These are phyloP conservation scores for Tiliqua scincoides DNA, from an alignment of 2,113 vertebrate species.

Conservation along the genomic window DNA sequence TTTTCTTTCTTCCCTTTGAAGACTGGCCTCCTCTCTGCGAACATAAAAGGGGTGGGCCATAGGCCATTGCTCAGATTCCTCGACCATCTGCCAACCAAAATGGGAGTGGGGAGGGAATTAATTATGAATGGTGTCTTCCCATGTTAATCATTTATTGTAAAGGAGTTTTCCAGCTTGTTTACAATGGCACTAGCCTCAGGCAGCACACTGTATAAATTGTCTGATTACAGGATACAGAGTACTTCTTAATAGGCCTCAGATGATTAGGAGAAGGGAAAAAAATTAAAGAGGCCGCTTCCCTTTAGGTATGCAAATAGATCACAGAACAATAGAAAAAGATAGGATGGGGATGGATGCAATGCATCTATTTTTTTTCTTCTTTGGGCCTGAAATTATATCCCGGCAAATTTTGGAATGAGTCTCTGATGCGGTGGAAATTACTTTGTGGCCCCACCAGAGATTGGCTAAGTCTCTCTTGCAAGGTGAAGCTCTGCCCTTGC, in stretches of 20 bases:
- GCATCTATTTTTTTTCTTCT: slow-evolving; percentile 61
- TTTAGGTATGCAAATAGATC: slow-evolving; percentile 92
- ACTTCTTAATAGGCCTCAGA: slow-evolving; percentile 85
- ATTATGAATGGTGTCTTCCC: slow-evolving; percentile 84
- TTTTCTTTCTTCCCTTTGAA: slow-evolving; percentile 43
- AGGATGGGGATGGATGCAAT: slow-evolving; percentile 74
- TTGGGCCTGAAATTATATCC: slow-evolving; percentile 70
- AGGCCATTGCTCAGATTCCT: slow-evolving; percentile 74
- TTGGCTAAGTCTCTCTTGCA: slow-evolving; percentile 35
- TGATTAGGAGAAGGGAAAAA: slow-evolving; percentile 90
- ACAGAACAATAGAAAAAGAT: slow-evolving; percentile 82
- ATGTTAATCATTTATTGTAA: slow-evolving; percentile 86
- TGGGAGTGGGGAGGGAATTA: slow-evolving; percentile 64
- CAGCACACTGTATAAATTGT: slow-evolving; percentile 87
- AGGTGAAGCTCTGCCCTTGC: not conserved
- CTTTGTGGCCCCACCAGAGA: slow-evolving; percentile 70
- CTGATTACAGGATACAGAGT: slow-evolving; percentile 95
- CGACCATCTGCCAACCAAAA: slow-evolving; percentile 80
- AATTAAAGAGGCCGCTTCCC: slow-evolving; percentile 87
- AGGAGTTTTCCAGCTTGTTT: slow-evolving; percentile 88
- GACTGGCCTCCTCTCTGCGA: slow-evolving; percentile 47
- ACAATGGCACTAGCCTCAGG: slow-evolving; percentile 82
- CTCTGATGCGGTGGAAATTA: slow-evolving; percentile 65
- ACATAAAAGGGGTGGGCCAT: slow-evolving; percentile 66
- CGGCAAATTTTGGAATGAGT: slow-evolving; percentile 62